Evolutionary conservation across 2,888 invertebrate genomes (phyloP), one percentile per base, ranked within the genome.

Genomic region (Ceriagrion tenellum): DNA sequence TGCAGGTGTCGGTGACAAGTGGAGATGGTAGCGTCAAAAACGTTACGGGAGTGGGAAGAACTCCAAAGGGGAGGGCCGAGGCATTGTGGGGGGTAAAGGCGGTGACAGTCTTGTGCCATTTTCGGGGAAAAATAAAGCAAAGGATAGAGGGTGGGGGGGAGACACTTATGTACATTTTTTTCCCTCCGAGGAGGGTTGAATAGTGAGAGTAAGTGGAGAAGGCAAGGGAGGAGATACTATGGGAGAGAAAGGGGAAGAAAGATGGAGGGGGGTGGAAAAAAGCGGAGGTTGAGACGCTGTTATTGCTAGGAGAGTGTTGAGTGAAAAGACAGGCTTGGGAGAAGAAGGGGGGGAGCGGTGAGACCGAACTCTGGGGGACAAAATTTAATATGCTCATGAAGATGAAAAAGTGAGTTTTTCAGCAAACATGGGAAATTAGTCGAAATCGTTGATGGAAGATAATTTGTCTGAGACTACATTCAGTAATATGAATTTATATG

Each of bases 1-100:
- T 69, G 47, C 93, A 93, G 69, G 93, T 93, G 74, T n/a, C 69
- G 93, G 26, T 93, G 93, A 93, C 93, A 93, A 69, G 93, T 55
- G 74, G 47, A 93, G 74, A 74, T 59, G 59, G 90, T 35, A 59
- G 90, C 35, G 59, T 91, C 59, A 55, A 59, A 89, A 55, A 89
- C 26, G 89, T 47, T 89, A 26, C 3, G 55, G 55, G 26, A 40
- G 89, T 20, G 55, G 47, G 55, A 55, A 26, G 26, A 26, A 35
- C 55, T 20, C n/a, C 18, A n/a, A 55, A 89, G 40, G 55, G 47
- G 55, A 89, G 26, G 55, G 47, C 20, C 23, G 20, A 47, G 20
- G 18, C 69, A 26, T n/a, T 23, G 69, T 8, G 18, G 16, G 88
- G 88, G 23, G 16, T 8, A 20, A 8, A 10, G 88, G 47, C 4